These are phyloP conservation scores for Neolamprologus caudopunctatus DNA, from an alignment of 2,113 vertebrate genomes.

Conservation along the genomic window DNA sequence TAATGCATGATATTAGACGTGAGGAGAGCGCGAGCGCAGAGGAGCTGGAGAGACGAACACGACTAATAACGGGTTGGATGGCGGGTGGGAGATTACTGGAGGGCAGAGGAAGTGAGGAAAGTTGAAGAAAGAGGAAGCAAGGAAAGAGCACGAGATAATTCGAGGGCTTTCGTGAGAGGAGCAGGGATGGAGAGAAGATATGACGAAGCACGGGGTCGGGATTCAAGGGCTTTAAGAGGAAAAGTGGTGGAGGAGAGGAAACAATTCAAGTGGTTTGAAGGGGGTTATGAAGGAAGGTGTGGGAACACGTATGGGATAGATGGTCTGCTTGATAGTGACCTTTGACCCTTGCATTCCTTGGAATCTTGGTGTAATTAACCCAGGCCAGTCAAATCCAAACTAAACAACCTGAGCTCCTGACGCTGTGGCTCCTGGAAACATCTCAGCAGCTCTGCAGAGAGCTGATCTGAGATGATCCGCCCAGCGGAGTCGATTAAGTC, in stretches of 20 bases:
- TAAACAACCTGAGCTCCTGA: not conserved
- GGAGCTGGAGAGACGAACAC: not conserved
- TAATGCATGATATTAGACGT: not conserved
- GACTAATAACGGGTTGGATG: not conserved
- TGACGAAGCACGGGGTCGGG: rapidly evolving
- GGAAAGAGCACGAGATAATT: not conserved
- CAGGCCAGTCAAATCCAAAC: not conserved
- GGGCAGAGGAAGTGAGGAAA: not conserved
- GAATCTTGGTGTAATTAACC: conserved; percentile 2
- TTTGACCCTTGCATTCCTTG: not conserved
- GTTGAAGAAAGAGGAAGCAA: not conserved
- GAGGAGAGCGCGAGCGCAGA: not conserved
- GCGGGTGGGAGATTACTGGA: not conserved
- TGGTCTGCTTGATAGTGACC: not conserved
- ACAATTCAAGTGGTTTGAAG: not conserved
- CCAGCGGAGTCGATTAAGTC: not conserved
- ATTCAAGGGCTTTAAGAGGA: not conserved
- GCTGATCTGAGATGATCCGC: not conserved
- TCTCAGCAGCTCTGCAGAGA: not conserved
- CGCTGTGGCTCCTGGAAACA: not conserved
- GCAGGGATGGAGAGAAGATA: not conserved
- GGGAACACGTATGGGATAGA: not conserved
- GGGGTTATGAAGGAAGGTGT: not conserved
- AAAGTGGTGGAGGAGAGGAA: not conserved
- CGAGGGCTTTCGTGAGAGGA: not conserved